These are phyloP conservation scores for Ichneumoninae sp. DNA, from an alignment of 2,888 invertebrate species.

Conservation along the genomic window DNA sequence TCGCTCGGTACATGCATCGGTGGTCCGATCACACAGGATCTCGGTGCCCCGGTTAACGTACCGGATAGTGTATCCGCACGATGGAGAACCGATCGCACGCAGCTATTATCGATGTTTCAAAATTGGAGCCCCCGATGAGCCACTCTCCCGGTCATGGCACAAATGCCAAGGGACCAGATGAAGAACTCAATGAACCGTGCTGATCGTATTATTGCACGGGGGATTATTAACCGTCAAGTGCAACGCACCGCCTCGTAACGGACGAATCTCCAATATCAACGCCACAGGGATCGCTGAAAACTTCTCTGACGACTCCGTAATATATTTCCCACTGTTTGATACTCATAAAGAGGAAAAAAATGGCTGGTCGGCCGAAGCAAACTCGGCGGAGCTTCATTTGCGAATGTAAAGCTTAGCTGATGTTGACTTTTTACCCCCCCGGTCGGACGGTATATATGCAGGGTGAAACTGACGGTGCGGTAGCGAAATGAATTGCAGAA, in stretches of 20 bases:
- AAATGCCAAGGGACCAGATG: constrained; percentile 21
- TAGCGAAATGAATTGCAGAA: constrained; percentile 43
- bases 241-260: neutral
- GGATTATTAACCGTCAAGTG: neutral
- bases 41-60: neutral
- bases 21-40: constrained; percentile 3
- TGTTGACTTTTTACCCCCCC: constrained; percentile 11
- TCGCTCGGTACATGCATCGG: constrained; percentile 30
- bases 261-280: neutral
- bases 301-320: neutral
- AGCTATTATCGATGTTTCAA: constrained; percentile 51
- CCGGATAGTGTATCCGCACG: neutral
- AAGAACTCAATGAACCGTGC: constrained; percentile 1
- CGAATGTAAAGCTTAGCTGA: constrained; percentile 5
- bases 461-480: neutral
- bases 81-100: constrained; percentile 23
- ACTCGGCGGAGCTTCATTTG: neutral
- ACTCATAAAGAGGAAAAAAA: neutral
- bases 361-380: neutral
- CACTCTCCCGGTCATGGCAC: constrained; percentile 5
- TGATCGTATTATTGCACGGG: constrained; percentile 6
- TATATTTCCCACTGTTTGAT: neutral
- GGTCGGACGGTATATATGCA: neutral
- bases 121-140: constrained; percentile 15
- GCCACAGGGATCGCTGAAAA: neutral